A percentile compares a stretch with the other conserved stretches of the same genome.
phyloP scores from a whole-genome alignment of 2,113 vertebrate genomes.

The Beaufortia kweichowensis region DNA sequence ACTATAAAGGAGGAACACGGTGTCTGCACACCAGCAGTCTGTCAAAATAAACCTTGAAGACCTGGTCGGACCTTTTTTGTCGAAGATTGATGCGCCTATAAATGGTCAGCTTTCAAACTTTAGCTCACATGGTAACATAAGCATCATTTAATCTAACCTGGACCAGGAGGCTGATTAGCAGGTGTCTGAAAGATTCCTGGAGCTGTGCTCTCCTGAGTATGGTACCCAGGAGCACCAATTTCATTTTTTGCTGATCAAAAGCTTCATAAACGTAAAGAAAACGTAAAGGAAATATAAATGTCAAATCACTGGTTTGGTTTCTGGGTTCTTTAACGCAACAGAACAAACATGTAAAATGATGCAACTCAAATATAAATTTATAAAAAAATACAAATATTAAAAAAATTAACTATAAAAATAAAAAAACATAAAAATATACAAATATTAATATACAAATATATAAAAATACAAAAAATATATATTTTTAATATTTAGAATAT shows the following conservation, averaged over 20 bases:
- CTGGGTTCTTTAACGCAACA: too few species aligned
- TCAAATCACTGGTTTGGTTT: too few species aligned
- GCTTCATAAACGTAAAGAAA: background rate
- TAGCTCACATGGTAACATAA: background rate
- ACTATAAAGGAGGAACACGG: background rate
- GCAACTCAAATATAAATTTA: too few species aligned
- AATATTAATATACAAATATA: too few species aligned
- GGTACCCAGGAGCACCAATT: background rate
- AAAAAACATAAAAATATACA: too few species aligned
- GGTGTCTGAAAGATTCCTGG: constrained; percentile 9
- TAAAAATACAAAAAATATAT: too few species aligned
- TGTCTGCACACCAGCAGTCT: background rate
- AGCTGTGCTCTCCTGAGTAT: background rate
- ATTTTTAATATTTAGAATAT: too few species aligned
- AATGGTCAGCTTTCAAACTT: too few species aligned
- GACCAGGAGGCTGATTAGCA: constrained; percentile 1
- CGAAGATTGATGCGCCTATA: background rate
- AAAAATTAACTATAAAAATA: too few species aligned
- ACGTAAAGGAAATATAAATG: too few species aligned
- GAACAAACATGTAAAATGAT: too few species aligned
- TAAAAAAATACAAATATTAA: too few species aligned
- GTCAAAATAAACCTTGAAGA: background rate
- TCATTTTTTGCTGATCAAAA: constrained; percentile 7
- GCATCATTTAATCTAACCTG: constrained; percentile 15
- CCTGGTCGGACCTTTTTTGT: constrained; percentile 11